phyloP scores from a whole-genome alignment of 2,797 vertebrate species.

The Micrastur ruficollis region DNA sequence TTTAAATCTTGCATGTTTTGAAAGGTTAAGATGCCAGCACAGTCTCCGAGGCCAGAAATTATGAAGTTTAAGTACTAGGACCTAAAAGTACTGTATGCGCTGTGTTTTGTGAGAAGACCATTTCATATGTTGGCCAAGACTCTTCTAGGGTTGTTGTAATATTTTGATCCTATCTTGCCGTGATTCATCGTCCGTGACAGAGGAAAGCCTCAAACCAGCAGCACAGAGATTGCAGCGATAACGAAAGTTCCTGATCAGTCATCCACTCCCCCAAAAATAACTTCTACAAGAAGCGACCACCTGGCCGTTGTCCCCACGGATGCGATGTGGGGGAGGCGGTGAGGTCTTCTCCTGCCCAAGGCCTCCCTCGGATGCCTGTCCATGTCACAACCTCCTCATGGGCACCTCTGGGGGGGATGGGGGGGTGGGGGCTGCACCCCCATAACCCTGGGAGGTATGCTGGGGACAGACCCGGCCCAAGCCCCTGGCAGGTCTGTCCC shows the following conservation, averaged over 20 bases:
- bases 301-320: neutral
- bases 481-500: neutral
- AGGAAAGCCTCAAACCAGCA: neutral
- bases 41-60: neutral
- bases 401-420: neutral
- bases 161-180: neutral
- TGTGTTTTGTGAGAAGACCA: neutral
- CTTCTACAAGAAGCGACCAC: neutral
- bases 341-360: neutral
- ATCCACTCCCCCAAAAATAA: neutral
- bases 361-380: neutral
- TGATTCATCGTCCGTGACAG: neutral
- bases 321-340: rapidly evolving
- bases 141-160: neutral
- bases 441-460: neutral
- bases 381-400: rapidly evolving
- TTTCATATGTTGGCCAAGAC: neutral
- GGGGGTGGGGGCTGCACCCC: neutral
- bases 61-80: neutral
- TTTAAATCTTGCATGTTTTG: neutral
- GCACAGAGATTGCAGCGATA: neutral
- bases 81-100: neutral
- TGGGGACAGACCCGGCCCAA: neutral
- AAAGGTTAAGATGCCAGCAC: neutral
- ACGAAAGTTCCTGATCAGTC: neutral